phyloP scores from a whole-genome alignment of 2,113 vertebrate genomes.

The Festucalex cinctus region DNA sequence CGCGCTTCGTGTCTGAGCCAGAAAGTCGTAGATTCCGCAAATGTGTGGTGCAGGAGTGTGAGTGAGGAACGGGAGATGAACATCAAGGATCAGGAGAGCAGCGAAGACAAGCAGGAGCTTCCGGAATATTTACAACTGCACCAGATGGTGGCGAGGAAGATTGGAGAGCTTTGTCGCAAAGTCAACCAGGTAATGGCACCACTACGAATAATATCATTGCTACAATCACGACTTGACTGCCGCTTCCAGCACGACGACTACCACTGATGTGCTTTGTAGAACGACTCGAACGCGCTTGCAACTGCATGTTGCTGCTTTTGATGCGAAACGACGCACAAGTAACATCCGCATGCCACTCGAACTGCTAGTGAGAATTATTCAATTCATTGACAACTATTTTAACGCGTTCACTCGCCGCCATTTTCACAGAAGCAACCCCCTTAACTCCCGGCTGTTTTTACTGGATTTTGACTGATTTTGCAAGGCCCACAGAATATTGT shows the following conservation, averaged over 20 bases:
- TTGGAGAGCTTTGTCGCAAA: conserved; percentile 90
- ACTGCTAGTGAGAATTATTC: too few species aligned
- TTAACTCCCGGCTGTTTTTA: too few species aligned
- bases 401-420: too few species aligned
- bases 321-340: background rate
- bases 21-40: background rate
- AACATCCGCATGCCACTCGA: background rate
- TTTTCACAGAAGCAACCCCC: too few species aligned
- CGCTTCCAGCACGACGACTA: background rate
- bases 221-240: background rate
- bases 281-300: too few species aligned
- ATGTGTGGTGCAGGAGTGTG: conserved; percentile 51
- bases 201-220: background rate
- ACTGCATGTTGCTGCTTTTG: too few species aligned
- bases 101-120: conserved; percentile 75
- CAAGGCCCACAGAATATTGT: too few species aligned
- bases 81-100: conserved; percentile 57
- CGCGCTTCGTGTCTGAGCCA: background rate
- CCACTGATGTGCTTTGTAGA: background rate
- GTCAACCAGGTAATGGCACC: conserved; percentile 85
- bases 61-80: conserved; percentile 44
- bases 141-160: conserved; percentile 83
- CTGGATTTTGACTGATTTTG: too few species aligned
- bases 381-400: too few species aligned
- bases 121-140: conserved; percentile 83